Evolutionary conservation across 2,888 invertebrate species (phyloP), one percentile per base, ranked within the genome.

Genomic region (Pediacus dermestoides): DNA sequence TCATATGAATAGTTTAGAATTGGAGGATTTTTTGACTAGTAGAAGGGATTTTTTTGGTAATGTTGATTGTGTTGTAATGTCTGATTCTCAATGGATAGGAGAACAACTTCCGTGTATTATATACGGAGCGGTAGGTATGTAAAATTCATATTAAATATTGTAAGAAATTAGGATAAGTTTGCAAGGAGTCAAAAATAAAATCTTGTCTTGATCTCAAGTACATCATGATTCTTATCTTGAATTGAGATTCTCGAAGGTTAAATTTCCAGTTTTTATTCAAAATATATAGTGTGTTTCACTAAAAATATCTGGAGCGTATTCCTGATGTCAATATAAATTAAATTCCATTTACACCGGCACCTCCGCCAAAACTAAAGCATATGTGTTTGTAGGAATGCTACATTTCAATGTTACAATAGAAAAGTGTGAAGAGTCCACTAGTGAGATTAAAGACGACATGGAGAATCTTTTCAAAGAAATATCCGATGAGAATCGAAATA

Each of bases 1-100:
- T 39, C 65, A 69, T 37, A 58, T 63, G 12, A 51, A 61, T 7
- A 69, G 67, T 30, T 39, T 53, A 22, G 71, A 70, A 2, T 50
- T 73, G 26, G 61, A 66, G 4, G 62, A 62, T 6, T 64, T 71
- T 36, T 40, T 70, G 9, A 52, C 59, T 4, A 56, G 58, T 4
- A 56, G 60, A 49, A 62, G 53, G 42, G 63, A 62, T 40, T 72
- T 70, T 45, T 58, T 72, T 6, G 43, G 44, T 21, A 52, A 63
- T 31, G 57, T 72, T 4, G 64, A 70, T 46, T 67, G 62, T 38
- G 54, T 71, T 2, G 53, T 71, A 1, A 55, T 68, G 9, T 65
- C 63, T 34, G 70, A 71, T 32, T 66, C 68, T 1, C 63, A 70
- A 42, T 72, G 73, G 73, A 45, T 72, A 2, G 70, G 70, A 1